These are phyloP conservation scores for Columba livia DNA, from an alignment of 2,113 vertebrate species.

Conservation along the genomic window DNA sequence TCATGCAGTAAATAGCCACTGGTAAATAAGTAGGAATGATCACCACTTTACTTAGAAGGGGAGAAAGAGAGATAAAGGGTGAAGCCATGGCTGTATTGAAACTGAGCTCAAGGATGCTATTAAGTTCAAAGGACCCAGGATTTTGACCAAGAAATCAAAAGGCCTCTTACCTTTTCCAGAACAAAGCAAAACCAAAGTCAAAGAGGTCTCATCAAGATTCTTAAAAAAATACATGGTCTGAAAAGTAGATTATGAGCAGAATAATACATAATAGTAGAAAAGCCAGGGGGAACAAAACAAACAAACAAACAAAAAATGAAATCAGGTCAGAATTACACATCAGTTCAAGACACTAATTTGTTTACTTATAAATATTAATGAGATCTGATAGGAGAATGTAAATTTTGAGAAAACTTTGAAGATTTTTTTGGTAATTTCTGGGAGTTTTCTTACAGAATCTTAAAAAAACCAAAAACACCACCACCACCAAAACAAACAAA, in stretches of 20 bases:
- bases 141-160: neutral
- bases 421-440: neutral
- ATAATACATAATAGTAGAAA: neutral
- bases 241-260: neutral
- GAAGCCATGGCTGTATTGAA: neutral
- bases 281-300: neutral
- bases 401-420: neutral
- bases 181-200: neutral
- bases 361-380: neutral
- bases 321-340: neutral
- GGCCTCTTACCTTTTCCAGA: neutral
- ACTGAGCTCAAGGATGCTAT: neutral
- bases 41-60: neutral
- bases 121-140: neutral
- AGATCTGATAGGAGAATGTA: neutral
- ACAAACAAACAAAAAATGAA: neutral
- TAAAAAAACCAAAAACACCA: neutral
- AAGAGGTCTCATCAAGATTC: neutral
- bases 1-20: neutral
- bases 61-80: neutral
- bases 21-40: neutral
- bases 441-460: neutral
- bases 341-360: neutral
- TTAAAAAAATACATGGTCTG: neutral
- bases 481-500: no score